These are phyloP conservation scores for Harpagus bidentatus DNA, from an alignment of 2,113 vertebrate species.

Conservation along the genomic window DNA sequence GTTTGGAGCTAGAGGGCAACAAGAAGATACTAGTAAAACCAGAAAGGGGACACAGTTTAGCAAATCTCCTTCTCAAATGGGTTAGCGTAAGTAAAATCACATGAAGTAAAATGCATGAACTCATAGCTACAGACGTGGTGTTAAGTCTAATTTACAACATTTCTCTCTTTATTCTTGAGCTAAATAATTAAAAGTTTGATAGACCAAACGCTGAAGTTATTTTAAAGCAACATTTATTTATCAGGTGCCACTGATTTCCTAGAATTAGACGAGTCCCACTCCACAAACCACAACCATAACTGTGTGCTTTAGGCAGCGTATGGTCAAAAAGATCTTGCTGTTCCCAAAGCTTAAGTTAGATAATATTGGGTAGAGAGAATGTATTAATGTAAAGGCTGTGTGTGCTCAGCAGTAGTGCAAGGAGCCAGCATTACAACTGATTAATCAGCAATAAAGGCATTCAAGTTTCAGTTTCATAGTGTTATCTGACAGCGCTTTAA, in stretches of 20 bases:
- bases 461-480: neutral
- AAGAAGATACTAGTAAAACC: neutral
- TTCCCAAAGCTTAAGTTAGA: neutral
- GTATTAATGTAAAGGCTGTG: neutral
- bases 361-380: neutral
- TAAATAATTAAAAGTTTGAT: neutral
- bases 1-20: neutral
- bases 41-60: neutral
- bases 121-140: neutral
- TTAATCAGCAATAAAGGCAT: neutral
- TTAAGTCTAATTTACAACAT: neutral
- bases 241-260: neutral
- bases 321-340: neutral
- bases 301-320: neutral
- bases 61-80: neutral
- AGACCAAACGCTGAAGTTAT: neutral
- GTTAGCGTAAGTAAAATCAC: neutral
- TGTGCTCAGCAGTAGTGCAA: neutral
- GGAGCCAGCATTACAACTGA: neutral
- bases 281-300: neutral
- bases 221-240: neutral
- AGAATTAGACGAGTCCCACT: neutral
- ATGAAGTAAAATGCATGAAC: neutral
- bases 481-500: neutral
- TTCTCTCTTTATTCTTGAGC: neutral